Evolutionary conservation across 2,113 vertebrate species (phyloP).

Genomic region (Promerops cafer): DNA sequence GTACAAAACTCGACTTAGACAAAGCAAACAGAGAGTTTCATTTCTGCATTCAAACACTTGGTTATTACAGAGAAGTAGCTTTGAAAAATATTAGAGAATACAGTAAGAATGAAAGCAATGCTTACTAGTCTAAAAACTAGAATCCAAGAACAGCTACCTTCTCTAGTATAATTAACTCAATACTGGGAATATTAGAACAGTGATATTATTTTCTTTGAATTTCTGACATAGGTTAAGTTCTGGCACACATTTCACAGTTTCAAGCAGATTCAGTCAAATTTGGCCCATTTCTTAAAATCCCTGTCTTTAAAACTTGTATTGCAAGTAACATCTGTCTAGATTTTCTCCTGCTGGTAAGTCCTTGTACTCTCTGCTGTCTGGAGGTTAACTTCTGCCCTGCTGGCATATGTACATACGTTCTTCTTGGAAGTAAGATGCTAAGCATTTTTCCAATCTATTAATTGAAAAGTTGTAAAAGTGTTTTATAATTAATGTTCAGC

Average conservation of each 20-base stretch:
- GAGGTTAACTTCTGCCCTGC: not conserved
- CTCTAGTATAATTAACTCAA: not conserved
- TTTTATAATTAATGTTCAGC: not conserved
- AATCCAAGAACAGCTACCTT: not conserved
- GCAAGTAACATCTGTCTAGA: not conserved
- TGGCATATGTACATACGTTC: not conserved
- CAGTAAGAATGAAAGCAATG: not conserved
- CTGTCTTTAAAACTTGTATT: not conserved
- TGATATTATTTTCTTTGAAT: not conserved
- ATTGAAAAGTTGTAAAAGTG: not conserved
- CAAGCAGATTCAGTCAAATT: not conserved
- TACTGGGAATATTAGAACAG: not conserved
- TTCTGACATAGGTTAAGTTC: not conserved
- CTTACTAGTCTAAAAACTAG: not conserved
- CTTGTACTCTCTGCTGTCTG: not conserved
- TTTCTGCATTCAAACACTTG: not conserved
- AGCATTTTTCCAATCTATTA: not conserved
- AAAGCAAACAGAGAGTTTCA: not conserved
- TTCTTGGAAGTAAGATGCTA: not conserved
- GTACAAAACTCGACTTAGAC: not conserved
- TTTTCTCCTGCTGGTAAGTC: not conserved
- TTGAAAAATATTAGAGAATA: not conserved
- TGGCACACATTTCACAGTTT: not conserved
- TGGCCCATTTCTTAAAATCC: not conserved
- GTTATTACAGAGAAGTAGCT: not conserved